Evolutionary conservation across 2,888 invertebrate genomes (phyloP).

Genomic region (Cetonia aurata): DNA sequence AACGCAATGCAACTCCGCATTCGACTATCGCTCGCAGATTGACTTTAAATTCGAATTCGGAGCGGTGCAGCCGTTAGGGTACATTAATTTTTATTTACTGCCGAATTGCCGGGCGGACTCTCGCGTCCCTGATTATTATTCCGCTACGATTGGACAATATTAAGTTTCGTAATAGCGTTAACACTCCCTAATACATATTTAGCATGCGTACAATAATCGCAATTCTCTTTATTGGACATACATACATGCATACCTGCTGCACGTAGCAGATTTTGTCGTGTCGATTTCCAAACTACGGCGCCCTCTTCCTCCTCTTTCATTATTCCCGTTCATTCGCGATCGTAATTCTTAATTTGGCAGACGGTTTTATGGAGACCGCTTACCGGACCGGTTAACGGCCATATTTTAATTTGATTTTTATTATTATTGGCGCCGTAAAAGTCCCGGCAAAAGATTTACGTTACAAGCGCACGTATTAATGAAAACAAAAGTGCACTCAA

Average conservation of each 20-base stretch:
- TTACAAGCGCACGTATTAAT: not conserved
- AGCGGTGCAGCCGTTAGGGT: conserved; percentile 46
- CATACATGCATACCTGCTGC: no score
- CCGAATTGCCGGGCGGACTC: conserved; percentile 21
- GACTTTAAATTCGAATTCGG: conserved; percentile 56
- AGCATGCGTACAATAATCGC: no score
- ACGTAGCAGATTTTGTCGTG: not conserved
- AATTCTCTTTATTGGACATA: no score
- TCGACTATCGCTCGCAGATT: conserved; percentile 48
- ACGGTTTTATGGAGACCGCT: conserved; percentile 14
- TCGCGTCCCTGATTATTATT: no score
- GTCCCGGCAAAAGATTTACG: conserved; percentile 2
- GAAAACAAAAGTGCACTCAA: not conserved
- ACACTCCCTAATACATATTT: no score
- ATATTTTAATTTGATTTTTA: conserved; percentile 33
- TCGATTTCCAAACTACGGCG: not conserved
- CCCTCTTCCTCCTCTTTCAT: not conserved
- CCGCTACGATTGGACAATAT: no score
- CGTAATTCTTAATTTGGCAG: conserved; percentile 30
- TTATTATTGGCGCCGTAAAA: conserved; percentile 19
- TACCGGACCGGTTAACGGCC: conserved; percentile 10
- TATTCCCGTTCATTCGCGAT: conserved; percentile 5
- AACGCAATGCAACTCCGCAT: conserved; percentile 1
- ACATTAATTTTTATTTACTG: conserved; percentile 53
- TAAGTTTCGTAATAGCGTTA: no score